Base-by-base conservation (phyloP, 2,888 invertebrate genomes). In the Heliothis peltigera region DNA sequence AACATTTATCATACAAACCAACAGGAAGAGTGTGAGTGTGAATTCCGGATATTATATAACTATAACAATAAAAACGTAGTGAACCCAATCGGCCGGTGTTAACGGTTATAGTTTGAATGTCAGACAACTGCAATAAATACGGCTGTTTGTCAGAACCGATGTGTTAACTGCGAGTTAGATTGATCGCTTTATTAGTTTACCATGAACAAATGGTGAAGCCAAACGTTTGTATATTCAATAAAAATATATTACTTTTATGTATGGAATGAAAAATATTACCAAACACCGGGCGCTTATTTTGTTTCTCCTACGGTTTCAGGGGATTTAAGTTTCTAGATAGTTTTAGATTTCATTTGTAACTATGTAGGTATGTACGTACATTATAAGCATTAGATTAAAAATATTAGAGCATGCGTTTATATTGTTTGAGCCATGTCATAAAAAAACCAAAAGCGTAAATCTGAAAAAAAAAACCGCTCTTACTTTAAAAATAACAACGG, bases 131-230 rank as follows among this genome's bases (percentile, higher is more conserved):
- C 42, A 22, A 59, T 75, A 63, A 59, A 63, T 53, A 28, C 35
- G 12, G 43, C 10, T 17, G 19, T 59, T 49, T 70, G 75, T 70
- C 55, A 46, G 75, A 52, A 42, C n/a, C 21, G 21, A 19, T 22
- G 44, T 70, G 63, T 70, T 56, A 69, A 53, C 42, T 69, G 52
- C 21, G n/a, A 44, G 55, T 52, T 70, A 72, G 55, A 69, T 69
- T 72, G 62, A 70, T 69, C 48, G 55, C 32, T 25, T 52, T 70
- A 55, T 46, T 62, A 52, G 51, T 69, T 46, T 44, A 55, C 18
- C 58, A 44, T 48, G 52, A 19, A 56, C 15, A 22, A 35, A 62
- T 60, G 39, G 22, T 55, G 43, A 52, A 15, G 53, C 32, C 32
- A 48, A 67, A 66, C 42, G 57, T 54, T 43, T 48, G 32, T 44